Evolutionary conservation across 30 jellyfish, hydroid and myxozoan genomes (phyloP).

Genomic region (Thelohanellus kitauei): DNA sequence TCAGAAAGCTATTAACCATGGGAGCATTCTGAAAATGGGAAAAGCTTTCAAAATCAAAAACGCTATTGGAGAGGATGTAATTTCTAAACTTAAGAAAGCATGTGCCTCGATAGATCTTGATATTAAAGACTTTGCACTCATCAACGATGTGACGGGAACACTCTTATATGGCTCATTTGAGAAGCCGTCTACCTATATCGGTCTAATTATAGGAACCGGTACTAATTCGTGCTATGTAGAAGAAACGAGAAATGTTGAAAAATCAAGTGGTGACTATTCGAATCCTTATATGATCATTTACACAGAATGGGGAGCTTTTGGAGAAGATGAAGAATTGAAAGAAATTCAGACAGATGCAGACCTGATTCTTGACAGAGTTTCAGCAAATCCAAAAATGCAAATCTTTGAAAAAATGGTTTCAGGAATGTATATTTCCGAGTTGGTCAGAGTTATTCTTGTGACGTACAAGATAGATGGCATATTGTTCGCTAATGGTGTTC

Average conservation of each 20-base stretch:
- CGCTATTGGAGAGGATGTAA: too few relatives aligned
- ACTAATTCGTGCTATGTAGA: constrained; percentile 97
- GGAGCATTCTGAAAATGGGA: too few relatives aligned
- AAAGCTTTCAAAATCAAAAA: too few relatives aligned
- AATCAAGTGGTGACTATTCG: constrained; percentile 38
- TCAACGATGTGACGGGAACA: too few relatives aligned
- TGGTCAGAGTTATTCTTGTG: too few relatives aligned
- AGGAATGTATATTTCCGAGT: constrained; percentile 92
- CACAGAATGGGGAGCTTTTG: constrained; percentile 99
- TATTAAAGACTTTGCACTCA: too few relatives aligned
- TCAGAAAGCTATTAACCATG: too few relatives aligned
- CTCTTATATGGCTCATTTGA: too few relatives aligned
- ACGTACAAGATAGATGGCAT: too few relatives aligned
- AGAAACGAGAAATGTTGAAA: constrained; percentile 12
- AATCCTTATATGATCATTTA: constrained; percentile 43
- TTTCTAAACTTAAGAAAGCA: too few relatives aligned
- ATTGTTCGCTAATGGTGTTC: too few relatives aligned
- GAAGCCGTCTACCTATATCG: constrained; percentile 50
- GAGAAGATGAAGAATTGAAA: constrained; percentile 47
- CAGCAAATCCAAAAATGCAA: constrained; percentile 68
- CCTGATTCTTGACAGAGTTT: constrained; percentile 18
- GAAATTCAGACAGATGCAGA: constrained; percentile 34
- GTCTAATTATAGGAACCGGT: constrained; percentile 86
- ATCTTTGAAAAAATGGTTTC: constrained; percentile 84
- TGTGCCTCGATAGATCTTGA: too few relatives aligned